Evolutionary conservation across 2,888 invertebrate genomes (phyloP), one percentile per base, ranked within the genome.

Genomic region (Agriopis marginaria): DNA sequence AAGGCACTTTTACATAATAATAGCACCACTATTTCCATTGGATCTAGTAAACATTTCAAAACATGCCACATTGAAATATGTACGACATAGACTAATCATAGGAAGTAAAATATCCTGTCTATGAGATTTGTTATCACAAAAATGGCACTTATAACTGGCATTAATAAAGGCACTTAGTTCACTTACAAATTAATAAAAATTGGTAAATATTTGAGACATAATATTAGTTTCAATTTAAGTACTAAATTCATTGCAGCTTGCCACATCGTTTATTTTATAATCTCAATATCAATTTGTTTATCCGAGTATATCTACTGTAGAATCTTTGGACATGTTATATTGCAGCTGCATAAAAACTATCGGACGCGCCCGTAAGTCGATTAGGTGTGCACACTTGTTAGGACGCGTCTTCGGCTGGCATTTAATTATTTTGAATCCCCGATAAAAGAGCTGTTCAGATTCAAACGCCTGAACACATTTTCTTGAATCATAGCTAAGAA

Each of bases 1-100:
- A 90, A 89, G 89, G 89, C 90, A 90, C 87, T 78, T 71, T 77
- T 79, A 64, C 59, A 56, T 60, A 66, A 64, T 23, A 58, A 72
- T 71, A 72, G 70, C 71, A 71, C 73, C 71, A 72, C 44, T 50
- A 42, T 63, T 64, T 49, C 40, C 40, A 40, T 39, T 53, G 50
- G 3, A 32, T 39, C 3, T 53, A 4, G 32, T 63, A 68, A 63
- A 49, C 11, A 9, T 63, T 0, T 53, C 40, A 14, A 59, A 65
- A 60, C 3, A 40, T 49, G 40, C 60, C 14, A 58, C 47, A 45
- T 32, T 58, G 3, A 32, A 45, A 45, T 45, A 23, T 40, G n/a
- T n/a, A 32, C 44, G n/a, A 40, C 60, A 40, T 53, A 49, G 49
- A 49, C 49, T 14, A n/a, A 44, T 10, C 40, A 17, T 17, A 62